Evolutionary conservation across 2,797 vertebrate genomes (phyloP).

Genomic region (Sarcoramphus papa): DNA sequence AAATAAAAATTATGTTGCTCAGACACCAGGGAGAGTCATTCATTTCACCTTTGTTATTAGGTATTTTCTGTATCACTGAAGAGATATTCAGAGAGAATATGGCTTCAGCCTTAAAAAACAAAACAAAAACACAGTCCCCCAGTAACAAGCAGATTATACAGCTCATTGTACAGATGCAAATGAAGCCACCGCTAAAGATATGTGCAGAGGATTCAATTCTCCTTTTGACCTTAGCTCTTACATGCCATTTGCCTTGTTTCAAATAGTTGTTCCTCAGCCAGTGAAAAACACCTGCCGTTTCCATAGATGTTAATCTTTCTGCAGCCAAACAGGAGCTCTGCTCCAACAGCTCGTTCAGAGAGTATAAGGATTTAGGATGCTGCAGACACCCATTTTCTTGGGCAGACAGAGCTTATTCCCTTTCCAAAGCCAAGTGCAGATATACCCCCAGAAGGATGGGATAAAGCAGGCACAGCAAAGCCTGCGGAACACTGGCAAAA

Average conservation of each 20-base stretch:
- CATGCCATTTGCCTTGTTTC: not conserved
- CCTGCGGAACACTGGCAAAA: not conserved
- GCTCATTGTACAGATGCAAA: not conserved
- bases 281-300: not conserved
- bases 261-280: not conserved
- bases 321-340: not conserved
- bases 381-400: not conserved
- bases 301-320: not conserved
- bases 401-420: not conserved
- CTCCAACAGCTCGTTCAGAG: not conserved
- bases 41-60: not conserved
- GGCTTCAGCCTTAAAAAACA: not conserved
- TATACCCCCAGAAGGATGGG: not conserved
- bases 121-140: not conserved
- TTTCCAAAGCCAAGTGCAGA: not conserved
- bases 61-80: not conserved
- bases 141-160: not conserved
- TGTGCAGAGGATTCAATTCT: not conserved
- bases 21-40: not conserved
- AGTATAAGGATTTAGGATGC: not conserved
- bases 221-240: not conserved
- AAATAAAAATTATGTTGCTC: not conserved
- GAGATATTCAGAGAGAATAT: not conserved
- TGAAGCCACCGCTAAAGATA: not conserved
- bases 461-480: not conserved